Percentiles rank a stretch among this genome's conserved stretches.
phyloP scores from a whole-genome alignment of 2,113 vertebrate genomes.

The Orthonyx spaldingii region DNA sequence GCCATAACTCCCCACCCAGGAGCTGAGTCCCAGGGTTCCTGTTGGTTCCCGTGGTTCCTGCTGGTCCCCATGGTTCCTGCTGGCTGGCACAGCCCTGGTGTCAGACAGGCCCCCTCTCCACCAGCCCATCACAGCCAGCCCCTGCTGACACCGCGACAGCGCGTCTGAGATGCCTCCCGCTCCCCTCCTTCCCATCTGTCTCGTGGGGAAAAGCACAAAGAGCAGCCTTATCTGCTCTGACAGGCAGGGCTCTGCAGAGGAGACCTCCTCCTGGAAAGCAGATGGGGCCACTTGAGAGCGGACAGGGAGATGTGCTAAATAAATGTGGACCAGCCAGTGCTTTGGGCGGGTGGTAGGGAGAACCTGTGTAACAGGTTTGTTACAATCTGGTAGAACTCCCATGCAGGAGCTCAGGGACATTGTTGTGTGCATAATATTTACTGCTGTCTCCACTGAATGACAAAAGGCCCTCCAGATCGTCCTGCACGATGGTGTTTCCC shows the following conservation, averaged over 20 bases:
- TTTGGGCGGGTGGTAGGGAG: background rate
- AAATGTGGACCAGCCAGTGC: background rate
- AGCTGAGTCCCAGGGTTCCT: background rate
- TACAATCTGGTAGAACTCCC: background rate
- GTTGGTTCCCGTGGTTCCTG: background rate
- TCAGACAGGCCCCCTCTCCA: background rate
- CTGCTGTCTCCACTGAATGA: background rate
- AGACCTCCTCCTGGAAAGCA: background rate
- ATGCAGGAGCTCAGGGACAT: background rate
- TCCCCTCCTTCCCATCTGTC: slow-evolving; percentile 12
- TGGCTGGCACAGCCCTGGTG: background rate
- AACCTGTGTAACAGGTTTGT: fast-evolving
- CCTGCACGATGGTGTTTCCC: background rate
- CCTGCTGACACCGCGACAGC: background rate
- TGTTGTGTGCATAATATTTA: background rate
- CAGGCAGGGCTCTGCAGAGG: background rate
- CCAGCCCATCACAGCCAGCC: background rate
- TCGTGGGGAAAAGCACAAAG: background rate
- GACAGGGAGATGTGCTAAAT: background rate
- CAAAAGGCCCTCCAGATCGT: fast-evolving
- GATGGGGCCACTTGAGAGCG: background rate
- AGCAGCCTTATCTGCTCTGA: background rate
- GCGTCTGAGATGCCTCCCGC: background rate
- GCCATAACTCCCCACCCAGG: background rate
- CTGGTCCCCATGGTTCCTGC: background rate